phyloP scores from a whole-genome alignment of 2,797 vertebrate species.

The Lacerta viridis region DNA sequence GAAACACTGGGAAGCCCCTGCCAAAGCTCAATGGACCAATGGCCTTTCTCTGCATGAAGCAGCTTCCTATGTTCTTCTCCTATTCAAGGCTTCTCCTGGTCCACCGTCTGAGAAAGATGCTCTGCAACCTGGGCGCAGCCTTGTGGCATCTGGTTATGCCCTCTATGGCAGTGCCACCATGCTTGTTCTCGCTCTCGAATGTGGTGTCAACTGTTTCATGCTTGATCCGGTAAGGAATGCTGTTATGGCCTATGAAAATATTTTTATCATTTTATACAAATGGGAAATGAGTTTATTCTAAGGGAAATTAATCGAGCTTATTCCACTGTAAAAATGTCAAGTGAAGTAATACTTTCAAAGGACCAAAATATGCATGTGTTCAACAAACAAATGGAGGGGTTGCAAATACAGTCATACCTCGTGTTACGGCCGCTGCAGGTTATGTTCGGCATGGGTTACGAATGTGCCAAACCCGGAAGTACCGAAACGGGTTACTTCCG shows the following conservation, averaged over 20 bases:
- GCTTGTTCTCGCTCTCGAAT: slow-evolving; percentile 91
- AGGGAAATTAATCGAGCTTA: neutral
- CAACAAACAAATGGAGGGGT: neutral
- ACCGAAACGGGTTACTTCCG: too few relatives aligned
- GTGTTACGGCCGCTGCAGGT: too few relatives aligned
- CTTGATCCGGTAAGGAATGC: slow-evolving; percentile 90
- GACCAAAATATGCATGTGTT: too few relatives aligned
- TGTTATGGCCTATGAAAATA: neutral
- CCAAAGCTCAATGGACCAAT: too few relatives aligned
- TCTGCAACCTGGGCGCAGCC: slow-evolving; percentile 90
- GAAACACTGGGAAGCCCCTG: too few relatives aligned
- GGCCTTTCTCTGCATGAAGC: too few relatives aligned
- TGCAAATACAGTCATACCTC: too few relatives aligned
- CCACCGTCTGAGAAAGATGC: slow-evolving; percentile 91
- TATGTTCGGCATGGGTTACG: too few relatives aligned
- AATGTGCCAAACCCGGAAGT: too few relatives aligned
- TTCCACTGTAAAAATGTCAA: neutral
- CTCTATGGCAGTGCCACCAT: slow-evolving; percentile 97
- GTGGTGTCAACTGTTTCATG: slow-evolving; percentile 98
- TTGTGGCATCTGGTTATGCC: slow-evolving; percentile 95
- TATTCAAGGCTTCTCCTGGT: slow-evolving; percentile 80
- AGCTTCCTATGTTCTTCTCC: neutral
- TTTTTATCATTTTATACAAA: neutral
- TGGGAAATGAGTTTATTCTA: neutral
- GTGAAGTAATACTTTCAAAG: neutral